Percentiles rank a stretch among this genome's conserved stretches.
These are phyloP conservation scores for Smutsia temminckii DNA, from an alignment of 2,797 vertebrate genomes.

Conservation along the genomic window DNA sequence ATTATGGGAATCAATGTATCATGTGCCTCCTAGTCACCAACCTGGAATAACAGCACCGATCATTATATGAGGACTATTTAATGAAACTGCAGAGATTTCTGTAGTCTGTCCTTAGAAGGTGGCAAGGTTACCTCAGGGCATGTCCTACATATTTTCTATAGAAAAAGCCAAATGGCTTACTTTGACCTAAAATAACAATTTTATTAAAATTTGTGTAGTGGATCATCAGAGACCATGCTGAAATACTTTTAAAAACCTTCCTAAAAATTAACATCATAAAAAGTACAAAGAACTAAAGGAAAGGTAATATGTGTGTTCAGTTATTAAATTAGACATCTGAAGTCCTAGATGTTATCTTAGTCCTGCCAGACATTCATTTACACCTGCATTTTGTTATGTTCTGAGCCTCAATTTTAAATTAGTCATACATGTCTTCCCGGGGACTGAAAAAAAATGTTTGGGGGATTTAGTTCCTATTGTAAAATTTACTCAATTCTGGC, in stretches of 20 bases:
- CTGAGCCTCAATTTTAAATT: neutral
- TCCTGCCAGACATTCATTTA: neutral
- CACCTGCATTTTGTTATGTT: neutral
- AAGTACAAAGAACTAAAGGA: neutral
- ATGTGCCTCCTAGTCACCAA: neutral
- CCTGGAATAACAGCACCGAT: neutral
- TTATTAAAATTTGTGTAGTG: neutral
- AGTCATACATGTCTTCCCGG: neutral
- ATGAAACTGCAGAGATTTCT: conserved; percentile 25
- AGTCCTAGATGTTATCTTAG: neutral
- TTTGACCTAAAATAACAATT: neutral
- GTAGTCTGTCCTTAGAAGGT: neutral
- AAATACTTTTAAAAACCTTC: conserved; percentile 4
- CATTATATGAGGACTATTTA: neutral
- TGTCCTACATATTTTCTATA: neutral
- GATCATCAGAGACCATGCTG: neutral
- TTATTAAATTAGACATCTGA: neutral
- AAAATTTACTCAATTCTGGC: neutral
- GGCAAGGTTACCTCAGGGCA: neutral
- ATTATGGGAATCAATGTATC: conserved; percentile 36
- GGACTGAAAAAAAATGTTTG: neutral
- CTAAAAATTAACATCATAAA: neutral
- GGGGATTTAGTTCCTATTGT: neutral
- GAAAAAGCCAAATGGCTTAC: neutral
- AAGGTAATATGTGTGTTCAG: neutral